phyloP scores from a whole-genome alignment of 2,888 invertebrate genomes.

The Spialia ferax region DNA sequence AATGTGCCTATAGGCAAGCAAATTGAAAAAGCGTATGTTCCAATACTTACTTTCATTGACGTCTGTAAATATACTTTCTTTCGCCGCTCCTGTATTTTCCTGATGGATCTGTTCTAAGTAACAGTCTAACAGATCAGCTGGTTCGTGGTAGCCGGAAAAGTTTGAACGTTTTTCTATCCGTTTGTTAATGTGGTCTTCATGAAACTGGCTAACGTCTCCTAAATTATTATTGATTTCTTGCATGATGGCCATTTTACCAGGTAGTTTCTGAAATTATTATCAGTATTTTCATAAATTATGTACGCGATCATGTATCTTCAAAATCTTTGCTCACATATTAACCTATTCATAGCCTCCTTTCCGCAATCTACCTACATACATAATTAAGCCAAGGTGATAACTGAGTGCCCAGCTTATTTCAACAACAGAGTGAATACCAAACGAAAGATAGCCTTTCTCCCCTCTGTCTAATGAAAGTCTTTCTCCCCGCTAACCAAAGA shows the following conservation, averaged over 20 bases:
- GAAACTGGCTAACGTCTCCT: constrained; percentile 56
- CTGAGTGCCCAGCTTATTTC: too few relatives aligned
- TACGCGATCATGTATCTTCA: too few relatives aligned
- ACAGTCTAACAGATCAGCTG: constrained; percentile 58
- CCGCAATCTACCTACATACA: too few relatives aligned
- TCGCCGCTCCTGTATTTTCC: constrained; percentile 41
- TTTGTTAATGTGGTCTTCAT: constrained; percentile 49
- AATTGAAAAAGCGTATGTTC: not conserved
- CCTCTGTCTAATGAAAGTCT: too few relatives aligned
- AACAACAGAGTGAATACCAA: too few relatives aligned
- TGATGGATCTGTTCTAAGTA: constrained; percentile 55
- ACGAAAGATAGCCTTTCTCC: too few relatives aligned
- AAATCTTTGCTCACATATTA: too few relatives aligned
- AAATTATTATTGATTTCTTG: constrained; percentile 82
- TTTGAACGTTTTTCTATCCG: constrained; percentile 48
- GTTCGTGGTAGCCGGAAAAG: constrained; percentile 43
- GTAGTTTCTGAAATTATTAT: constrained; percentile 52
- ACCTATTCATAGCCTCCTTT: too few relatives aligned
- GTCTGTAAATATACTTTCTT: constrained; percentile 49
- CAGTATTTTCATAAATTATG: not conserved
- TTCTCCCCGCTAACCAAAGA: too few relatives aligned
- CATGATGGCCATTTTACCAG: constrained; percentile 57
- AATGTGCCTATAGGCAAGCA: too few relatives aligned
- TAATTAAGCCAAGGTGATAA: too few relatives aligned
- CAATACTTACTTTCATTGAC: constrained; percentile 50